These are phyloP conservation scores for Montipora cactus DNA, from an alignment of 64 coral and sea anemone species.

Conservation along the genomic window DNA sequence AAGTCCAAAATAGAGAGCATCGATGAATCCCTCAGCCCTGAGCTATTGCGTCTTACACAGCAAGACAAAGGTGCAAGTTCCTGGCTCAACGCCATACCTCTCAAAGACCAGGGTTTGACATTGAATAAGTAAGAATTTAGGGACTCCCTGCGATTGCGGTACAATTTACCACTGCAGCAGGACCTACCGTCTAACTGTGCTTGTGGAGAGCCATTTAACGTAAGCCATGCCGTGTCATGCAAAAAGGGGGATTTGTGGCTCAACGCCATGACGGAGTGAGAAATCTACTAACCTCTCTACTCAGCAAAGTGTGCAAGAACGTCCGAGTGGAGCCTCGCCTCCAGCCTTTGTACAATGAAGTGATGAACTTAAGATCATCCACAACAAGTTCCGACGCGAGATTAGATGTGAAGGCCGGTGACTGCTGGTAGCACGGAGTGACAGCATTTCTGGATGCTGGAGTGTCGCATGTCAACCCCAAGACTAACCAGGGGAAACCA, in stretches of 20 bases:
- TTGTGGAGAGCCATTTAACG: conserved; percentile 7
- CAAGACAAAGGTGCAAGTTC: conserved; percentile 58
- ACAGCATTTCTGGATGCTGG: conserved; percentile 17
- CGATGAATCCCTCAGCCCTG: conserved; percentile 34
- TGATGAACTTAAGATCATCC: background rate
- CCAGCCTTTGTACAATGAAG: conserved; percentile 29
- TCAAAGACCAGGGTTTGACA: too few species aligned
- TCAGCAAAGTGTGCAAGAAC: conserved; percentile 40
- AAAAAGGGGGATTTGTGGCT: conserved; percentile 11
- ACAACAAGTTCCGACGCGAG: conserved; percentile 45
- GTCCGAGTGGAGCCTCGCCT: conserved; percentile 48
- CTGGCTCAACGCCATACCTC: background rate
- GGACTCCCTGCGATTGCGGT: too few species aligned
- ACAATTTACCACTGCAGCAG: background rate
- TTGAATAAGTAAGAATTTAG: too few species aligned
- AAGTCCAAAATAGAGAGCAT: too few species aligned
- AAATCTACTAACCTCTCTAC: background rate
- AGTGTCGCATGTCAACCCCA: conserved; percentile 1
- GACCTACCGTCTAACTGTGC: conserved; percentile 5
- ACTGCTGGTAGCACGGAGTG: conserved; percentile 6
- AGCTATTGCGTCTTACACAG: conserved; percentile 15
- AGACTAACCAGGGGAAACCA: background rate
- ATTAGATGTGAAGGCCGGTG: conserved; percentile 31
- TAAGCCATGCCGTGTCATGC: background rate
- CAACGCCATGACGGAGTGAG: conserved; percentile 26